Conservation (phyloP, 2,113 vertebrate genomes). For the Plecotus auritus region DNA sequence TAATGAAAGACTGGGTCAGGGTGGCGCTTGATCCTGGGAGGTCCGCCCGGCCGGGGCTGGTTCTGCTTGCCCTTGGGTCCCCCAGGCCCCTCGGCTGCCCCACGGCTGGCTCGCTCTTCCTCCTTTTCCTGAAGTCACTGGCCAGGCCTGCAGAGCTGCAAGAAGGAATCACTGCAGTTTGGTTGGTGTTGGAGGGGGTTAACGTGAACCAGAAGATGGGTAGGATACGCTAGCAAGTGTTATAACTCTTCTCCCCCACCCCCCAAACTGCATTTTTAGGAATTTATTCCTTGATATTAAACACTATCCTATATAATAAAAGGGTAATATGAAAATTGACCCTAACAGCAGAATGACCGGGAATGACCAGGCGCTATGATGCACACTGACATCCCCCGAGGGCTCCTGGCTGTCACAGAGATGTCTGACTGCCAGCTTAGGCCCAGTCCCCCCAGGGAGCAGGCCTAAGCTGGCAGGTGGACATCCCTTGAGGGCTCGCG, state of each 20-base stretch:
- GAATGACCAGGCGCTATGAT: too few relatives aligned
- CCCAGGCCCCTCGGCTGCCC: conserved; percentile 82
- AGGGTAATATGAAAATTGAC: too few relatives aligned
- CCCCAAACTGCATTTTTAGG: neutral
- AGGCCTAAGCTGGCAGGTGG: too few relatives aligned
- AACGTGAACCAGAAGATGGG: neutral
- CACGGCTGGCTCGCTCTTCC: conserved; percentile 95
- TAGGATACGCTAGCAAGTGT: neutral
- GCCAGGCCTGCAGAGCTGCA: conserved; percentile 82
- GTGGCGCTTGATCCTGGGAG: conserved; percentile 81
- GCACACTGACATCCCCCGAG: too few relatives aligned
- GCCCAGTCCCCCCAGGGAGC: too few relatives aligned
- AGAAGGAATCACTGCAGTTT: neutral
- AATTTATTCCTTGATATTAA: neutral
- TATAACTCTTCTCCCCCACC: neutral
- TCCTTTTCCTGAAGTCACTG: conserved; percentile 94
- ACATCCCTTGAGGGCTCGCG: too few relatives aligned
- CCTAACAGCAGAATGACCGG: too few relatives aligned
- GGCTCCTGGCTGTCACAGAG: too few relatives aligned
- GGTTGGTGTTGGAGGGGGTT: neutral
- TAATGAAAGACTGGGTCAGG: conserved; percentile 87
- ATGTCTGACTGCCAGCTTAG: too few relatives aligned
- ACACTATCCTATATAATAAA: neutral
- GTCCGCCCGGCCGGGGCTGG: conserved; percentile 79
- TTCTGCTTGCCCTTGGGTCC: conserved; percentile 80